A percentile compares a stretch with the other conserved stretches of the same genome.
phyloP scores from a whole-genome alignment of 1,140 invertebrate genomes.

The Zaprionus taronus region DNA sequence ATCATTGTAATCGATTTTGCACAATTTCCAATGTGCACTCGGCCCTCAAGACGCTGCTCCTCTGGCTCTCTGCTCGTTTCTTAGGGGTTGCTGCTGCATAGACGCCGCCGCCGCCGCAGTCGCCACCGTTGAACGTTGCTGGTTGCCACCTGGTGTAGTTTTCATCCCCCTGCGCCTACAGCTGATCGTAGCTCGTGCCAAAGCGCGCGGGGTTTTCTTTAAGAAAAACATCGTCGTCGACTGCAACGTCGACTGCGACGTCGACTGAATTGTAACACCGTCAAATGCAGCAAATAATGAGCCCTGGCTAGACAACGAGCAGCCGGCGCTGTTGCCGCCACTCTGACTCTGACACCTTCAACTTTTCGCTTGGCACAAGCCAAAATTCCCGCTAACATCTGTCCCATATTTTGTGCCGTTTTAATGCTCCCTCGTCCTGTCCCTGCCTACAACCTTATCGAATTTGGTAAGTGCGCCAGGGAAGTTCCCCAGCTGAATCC shows the following conservation, averaged over 20 bases:
- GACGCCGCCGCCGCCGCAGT: constrained; percentile 33
- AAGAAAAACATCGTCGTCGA: constrained; percentile 28
- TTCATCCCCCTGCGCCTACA: constrained; percentile 55
- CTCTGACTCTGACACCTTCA: constrained; percentile 75
- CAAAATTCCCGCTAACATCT: constrained; percentile 69
- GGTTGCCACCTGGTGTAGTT: constrained; percentile 45
- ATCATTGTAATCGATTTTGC: constrained; percentile 83
- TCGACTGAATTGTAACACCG: constrained; percentile 68
- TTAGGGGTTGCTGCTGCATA: constrained; percentile 64
- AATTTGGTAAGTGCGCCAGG: constrained; percentile 71
- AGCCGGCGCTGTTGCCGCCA: constrained; percentile 68
- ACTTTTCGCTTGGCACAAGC: constrained; percentile 74
- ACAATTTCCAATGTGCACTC: constrained; percentile 77
- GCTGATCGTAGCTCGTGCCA: constrained; percentile 75
- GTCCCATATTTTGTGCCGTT: constrained; percentile 80
- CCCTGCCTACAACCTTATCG: constrained; percentile 50
- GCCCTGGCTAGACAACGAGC: constrained; percentile 34
- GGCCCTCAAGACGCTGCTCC: constrained; percentile 61
- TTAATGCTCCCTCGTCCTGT: constrained; percentile 67
- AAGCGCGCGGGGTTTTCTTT: constrained; percentile 77
- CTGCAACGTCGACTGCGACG: constrained; percentile 25
- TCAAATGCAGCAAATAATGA: constrained; percentile 78
- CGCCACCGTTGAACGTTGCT: constrained; percentile 17
- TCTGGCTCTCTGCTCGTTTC: constrained; percentile 13
- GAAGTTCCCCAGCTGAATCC: constrained; percentile 4